Evolutionary conservation across 2,888 invertebrate genomes (phyloP).

Genomic region (Tyria jacobaeae): DNA sequence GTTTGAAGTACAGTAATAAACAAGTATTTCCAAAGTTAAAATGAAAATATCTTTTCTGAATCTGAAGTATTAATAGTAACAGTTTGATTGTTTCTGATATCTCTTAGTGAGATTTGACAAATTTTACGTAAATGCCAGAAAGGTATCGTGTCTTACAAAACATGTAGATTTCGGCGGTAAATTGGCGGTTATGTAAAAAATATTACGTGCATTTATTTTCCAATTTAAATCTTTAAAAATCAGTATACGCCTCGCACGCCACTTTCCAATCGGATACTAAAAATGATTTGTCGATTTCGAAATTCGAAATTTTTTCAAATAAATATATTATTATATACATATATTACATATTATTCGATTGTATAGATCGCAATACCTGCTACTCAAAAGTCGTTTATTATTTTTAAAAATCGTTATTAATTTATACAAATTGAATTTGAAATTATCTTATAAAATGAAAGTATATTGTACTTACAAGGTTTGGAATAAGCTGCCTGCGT

Average conservation of each 20-base stretch:
- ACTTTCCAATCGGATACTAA: constrained; percentile 6
- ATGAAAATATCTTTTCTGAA: neutral
- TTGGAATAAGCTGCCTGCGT: no score
- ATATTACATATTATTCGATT: no score
- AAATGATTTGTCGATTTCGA: no score
- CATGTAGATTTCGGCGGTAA: neutral
- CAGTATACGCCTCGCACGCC: neutral
- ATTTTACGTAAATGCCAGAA: neutral
- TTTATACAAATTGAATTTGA: no score
- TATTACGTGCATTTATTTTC: constrained; percentile 2
- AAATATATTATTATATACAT: no score
- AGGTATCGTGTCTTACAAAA: neutral
- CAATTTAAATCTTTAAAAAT: neutral
- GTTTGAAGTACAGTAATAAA: neutral
- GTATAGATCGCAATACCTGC: no score
- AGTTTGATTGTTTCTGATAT: neutral
- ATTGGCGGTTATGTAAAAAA: constrained; percentile 3
- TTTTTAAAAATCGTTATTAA: no score
- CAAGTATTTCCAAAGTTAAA: neutral
- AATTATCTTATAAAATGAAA: no score
- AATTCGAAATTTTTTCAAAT: no score
- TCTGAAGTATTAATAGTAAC: no score
- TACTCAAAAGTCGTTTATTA: no score
- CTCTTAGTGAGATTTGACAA: neutral
- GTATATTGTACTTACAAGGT: neutral